A percentile compares a stretch with the other conserved stretches of the same genome.
Conservation (phyloP, 2,888 invertebrate species). For the Andrena fulva region DNA sequence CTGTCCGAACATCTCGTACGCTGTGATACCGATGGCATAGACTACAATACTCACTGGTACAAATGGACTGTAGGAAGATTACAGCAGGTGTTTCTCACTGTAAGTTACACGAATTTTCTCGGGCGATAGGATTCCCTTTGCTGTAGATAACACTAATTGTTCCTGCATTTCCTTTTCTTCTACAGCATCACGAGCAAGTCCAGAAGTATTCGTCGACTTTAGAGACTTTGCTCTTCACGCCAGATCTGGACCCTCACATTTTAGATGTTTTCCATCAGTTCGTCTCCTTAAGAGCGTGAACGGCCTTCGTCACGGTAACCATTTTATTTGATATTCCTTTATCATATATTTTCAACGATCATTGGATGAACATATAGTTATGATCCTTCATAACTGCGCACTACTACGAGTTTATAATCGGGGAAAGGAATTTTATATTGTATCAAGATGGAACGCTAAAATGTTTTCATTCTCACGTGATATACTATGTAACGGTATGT, state of each 20-base stretch:
- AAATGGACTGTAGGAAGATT: slow-evolving; percentile 97
- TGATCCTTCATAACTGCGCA: background rate
- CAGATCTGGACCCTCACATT: slow-evolving; percentile 97
- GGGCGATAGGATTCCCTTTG: background rate
- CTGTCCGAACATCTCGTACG: slow-evolving; percentile 97
- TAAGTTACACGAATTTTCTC: slow-evolving; percentile 84
- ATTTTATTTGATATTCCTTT: slow-evolving; percentile 12
- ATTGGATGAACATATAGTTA: background rate
- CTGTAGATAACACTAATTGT: background rate
- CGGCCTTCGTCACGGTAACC: background rate
- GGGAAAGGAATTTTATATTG: background rate
- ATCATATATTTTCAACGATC: background rate
- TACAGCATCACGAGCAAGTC: slow-evolving; percentile 98
- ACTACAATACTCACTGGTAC: slow-evolving; percentile 98
- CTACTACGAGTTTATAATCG: background rate
- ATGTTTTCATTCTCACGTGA: slow-evolving; percentile 9
- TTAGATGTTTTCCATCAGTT: slow-evolving; percentile 99
- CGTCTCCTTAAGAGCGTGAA: slow-evolving; percentile 92
- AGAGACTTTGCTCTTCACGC: slow-evolving; percentile 97
- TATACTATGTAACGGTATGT: slow-evolving; percentile 21
- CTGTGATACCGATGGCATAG: slow-evolving; percentile 96
- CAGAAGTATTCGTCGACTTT: slow-evolving; percentile 98
- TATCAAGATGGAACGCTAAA: background rate
- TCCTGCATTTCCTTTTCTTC: slow-evolving; percentile 74
- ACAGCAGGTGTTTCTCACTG: slow-evolving; percentile 97